Evolutionary conservation across 2,797 vertebrate genomes (phyloP), one percentile per base, ranked within the genome.

Genomic region (Gobio occitaniae): DNA sequence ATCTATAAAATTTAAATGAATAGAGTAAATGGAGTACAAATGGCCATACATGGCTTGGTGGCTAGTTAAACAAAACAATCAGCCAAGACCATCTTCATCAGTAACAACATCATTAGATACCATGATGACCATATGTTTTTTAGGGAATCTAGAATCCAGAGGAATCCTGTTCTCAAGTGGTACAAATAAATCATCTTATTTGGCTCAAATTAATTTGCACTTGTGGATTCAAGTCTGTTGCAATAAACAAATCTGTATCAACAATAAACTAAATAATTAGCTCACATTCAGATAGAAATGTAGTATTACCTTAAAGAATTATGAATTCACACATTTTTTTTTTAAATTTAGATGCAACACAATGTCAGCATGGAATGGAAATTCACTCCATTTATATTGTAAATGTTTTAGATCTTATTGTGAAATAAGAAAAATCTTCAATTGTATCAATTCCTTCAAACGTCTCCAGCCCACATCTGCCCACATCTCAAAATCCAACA

Each of bases 31-130:
- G 2, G 21, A 61, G 54, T 78, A 78, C 21, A 61, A 56, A 66
- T 44, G 52, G 17, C 21, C 48, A 44, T 19, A 71, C 4, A 52
- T 38, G 72, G 65, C 68, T 17, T 32, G 21, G 66, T 36, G 74
- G 66, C 54, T 74, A 54, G 19, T 32, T 78, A 59, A 78, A 83
- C 92, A 92, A 93, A 92, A 93, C 87, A 90, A 89, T 89, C 89
- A 89, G 93, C 86, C 87, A 90, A 88, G 96, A 97, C 97, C 97
- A 94, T 96, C 94, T 86, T 97, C 94, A 77, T 93, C 88, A 90
- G 89, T 91, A 90, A 94, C 92, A 93, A 92, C 91, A 90, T 93
- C 84, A 59, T 63, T 92, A 91, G 92, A 90, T 92, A 90, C 65
- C 90, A 94, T 94, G 88, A 94, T 94, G 10, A 93, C 93, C 89